These are phyloP conservation scores for Podarcis lilfordi DNA, from an alignment of 2,797 vertebrate species.

Conservation along the genomic window DNA sequence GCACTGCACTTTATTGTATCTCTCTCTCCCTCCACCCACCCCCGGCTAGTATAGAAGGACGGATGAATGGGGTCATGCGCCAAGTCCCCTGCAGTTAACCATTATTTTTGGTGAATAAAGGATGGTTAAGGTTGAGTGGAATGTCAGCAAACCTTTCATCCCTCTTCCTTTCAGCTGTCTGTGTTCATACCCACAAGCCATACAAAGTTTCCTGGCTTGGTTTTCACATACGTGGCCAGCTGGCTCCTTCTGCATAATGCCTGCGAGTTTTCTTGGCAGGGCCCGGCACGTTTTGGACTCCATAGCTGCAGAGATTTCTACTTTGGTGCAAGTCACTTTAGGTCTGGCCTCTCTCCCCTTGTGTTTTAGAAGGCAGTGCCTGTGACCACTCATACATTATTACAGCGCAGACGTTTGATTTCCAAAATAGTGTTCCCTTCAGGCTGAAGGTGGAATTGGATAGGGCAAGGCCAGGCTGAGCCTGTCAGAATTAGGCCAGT, in stretches of 20 bases:
- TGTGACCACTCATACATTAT: background rate
- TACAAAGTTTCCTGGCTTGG: conserved; percentile 10
- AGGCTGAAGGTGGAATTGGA: background rate
- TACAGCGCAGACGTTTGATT: background rate
- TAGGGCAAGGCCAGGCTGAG: background rate
- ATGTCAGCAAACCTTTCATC: conserved; percentile 38
- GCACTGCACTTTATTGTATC: conserved; percentile 1
- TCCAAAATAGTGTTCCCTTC: background rate
- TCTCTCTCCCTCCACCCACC: background rate
- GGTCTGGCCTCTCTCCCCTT: background rate
- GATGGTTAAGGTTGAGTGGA: conserved; percentile 35
- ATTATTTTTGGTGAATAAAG: conserved; percentile 49
- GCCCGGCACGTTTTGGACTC: background rate
- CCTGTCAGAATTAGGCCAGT: background rate
- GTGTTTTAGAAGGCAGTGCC: background rate
- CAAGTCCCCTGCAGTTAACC: conserved; percentile 40
- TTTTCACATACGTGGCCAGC: conserved; percentile 19
- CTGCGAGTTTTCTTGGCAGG: background rate
- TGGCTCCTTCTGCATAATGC: conserved; percentile 34
- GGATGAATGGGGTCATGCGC: conserved; percentile 35
- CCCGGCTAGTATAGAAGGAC: background rate
- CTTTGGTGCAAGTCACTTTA: background rate
- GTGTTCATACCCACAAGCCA: conserved; percentile 24
- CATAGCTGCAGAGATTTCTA: background rate
- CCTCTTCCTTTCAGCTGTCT: conserved; percentile 15